Conservation (phyloP, 1,140 invertebrate genomes). For the Limonius californicus region DNA sequence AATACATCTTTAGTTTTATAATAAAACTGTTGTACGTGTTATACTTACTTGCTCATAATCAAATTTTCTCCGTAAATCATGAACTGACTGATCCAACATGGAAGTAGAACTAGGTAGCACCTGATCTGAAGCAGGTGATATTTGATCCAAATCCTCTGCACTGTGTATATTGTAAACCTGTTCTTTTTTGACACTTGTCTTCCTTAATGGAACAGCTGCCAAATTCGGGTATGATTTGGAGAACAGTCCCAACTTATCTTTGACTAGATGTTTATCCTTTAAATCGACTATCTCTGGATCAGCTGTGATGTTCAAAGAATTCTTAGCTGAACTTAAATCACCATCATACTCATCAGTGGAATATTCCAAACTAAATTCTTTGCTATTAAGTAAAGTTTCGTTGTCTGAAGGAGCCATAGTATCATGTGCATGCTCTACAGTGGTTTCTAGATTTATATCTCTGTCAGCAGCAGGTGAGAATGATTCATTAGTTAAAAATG, state of each 20-base stretch:
- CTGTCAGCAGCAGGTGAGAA: background rate
- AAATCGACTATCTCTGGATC: slow-evolving; percentile 26
- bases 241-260: slow-evolving; percentile 25
- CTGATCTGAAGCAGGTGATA: too few species aligned
- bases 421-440: background rate
- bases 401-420: background rate
- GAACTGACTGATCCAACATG: slow-evolving; percentile 9
- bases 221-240: slow-evolving; percentile 28
- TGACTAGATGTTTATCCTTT: slow-evolving; percentile 27
- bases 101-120: too few species aligned
- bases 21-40: too few species aligned
- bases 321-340: background rate
- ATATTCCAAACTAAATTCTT: slow-evolving; percentile 23
- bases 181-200: background rate
- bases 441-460: background rate
- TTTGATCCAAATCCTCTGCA: background rate
- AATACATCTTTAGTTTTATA: too few species aligned
- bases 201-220: background rate
- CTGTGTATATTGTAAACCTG: background rate
- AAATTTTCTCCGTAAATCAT: slow-evolving; percentile 22
- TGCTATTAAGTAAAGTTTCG: background rate
- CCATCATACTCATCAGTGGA: slow-evolving; percentile 15
- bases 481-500: background rate
- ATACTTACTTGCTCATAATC: slow-evolving; percentile 12
- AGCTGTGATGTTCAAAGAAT: background rate